Evolutionary conservation across 2,888 invertebrate species (phyloP).

Genomic region (Clusia tigrina): DNA sequence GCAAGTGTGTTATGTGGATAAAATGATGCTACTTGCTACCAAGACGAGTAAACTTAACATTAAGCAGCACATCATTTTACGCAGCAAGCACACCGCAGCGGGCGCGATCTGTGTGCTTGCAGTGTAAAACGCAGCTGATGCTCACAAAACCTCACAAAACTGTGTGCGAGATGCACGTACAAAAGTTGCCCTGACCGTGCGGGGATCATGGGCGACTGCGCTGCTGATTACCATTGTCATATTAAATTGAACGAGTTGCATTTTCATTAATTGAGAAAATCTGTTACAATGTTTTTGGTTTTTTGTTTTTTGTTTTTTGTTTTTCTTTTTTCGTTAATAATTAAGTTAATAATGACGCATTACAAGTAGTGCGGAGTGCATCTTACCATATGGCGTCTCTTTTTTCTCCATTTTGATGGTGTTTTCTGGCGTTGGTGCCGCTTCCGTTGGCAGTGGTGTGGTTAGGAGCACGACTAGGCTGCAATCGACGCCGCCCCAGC

Average conservation of each 20-base stretch:
- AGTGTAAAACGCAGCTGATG: not conserved
- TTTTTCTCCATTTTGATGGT: constrained; percentile 81
- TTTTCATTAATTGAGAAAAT: constrained; percentile 10
- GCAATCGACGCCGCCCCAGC: constrained; percentile 90
- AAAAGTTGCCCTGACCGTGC: too few species aligned
- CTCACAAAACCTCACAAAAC: not conserved
- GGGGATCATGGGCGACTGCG: too few species aligned
- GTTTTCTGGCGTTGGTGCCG: constrained; percentile 69
- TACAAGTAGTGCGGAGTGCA: not conserved
- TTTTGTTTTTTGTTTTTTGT: constrained; percentile 12
- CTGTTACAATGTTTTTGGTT: constrained; percentile 16
- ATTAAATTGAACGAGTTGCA: constrained; percentile 22
- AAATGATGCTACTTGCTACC: too few species aligned
- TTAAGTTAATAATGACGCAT: not conserved
- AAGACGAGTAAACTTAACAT: too few species aligned
- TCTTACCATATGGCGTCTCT: constrained; percentile 93
- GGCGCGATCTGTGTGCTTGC: not conserved
- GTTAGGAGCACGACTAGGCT: constrained; percentile 78
- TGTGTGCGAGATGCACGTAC: too few species aligned
- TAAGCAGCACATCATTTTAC: not conserved
- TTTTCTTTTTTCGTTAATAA: not conserved
- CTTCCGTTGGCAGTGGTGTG: constrained; percentile 68
- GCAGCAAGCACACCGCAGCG: not conserved
- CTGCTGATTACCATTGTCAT: constrained; percentile 52
- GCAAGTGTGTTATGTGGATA: too few species aligned